A percentile compares a stretch with the other conserved stretches of the same genome.
phyloP scores from a whole-genome alignment of 1,140 invertebrate species.

The Melipona quadrifasciata region DNA sequence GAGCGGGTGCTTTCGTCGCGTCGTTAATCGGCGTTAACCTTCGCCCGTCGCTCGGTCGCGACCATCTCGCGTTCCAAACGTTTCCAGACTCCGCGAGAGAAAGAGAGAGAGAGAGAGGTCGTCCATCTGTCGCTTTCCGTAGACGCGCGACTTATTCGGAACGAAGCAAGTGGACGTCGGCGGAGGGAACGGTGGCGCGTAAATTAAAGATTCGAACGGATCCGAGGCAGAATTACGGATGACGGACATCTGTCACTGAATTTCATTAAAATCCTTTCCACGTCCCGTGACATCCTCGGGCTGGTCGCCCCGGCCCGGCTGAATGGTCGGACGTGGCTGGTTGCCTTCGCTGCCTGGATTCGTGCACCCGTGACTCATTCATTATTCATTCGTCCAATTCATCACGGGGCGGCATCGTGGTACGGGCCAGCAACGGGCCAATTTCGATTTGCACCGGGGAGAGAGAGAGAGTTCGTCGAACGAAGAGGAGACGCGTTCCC shows the following conservation, averaged over 20 bases:
- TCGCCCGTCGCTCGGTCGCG: neutral
- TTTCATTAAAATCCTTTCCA: conserved; percentile 45
- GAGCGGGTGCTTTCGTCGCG: neutral
- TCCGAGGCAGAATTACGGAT: conserved; percentile 10
- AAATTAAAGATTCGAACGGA: conserved; percentile 31
- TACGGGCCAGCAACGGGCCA: conserved; percentile 12
- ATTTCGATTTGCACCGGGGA: conserved; percentile 16
- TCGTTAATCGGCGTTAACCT: neutral
- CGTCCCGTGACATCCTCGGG: conserved; percentile 28
- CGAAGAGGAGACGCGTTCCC: neutral
- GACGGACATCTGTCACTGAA: conserved; percentile 40
- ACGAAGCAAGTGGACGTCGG: neutral
- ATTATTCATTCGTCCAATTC: conserved; percentile 56
- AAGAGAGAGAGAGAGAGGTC: neutral
- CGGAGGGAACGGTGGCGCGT: neutral
- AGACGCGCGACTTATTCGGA: neutral
- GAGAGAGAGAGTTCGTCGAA: no score
- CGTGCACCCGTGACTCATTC: conserved; percentile 48
- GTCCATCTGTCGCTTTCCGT: neutral
- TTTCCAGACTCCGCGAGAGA: no score
- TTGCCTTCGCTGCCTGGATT: conserved; percentile 1
- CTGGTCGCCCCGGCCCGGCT: neutral
- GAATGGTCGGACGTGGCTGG: neutral
- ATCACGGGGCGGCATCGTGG: conserved; percentile 32
- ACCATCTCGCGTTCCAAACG: no score